Base-by-base conservation (phyloP, 2,113 vertebrate genomes). In the Microtus oregoni region DNA sequence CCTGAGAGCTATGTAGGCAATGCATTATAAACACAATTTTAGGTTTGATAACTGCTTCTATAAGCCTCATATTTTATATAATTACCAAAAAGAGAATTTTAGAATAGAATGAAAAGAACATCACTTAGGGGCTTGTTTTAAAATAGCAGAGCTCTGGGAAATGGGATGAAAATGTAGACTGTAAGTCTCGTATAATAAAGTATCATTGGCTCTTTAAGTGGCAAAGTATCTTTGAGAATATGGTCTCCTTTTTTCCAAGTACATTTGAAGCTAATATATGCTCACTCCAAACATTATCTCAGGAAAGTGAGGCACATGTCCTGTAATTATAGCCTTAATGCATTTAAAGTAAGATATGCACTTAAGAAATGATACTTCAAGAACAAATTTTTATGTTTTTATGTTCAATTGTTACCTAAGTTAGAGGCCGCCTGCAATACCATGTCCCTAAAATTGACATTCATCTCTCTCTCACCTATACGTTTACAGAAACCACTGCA, bases 281-380 rank as follows among this genome's bases (percentile, higher is more conserved):
- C 83, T 91, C 61, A 83, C 95, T 91, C 61, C 92, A 96, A 96
- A 92, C 72, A 96, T 95, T 97, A 94, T 94, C 78, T 96, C 38
- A 91, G 83, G 94, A 92, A 94, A 93, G 68, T 85, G 44, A 67
- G 92, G 15, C 58, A 47, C n/a, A 44, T 87, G 55, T 93, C 63
- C 82, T 91, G 2, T 87, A 93, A 96, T 96, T 94, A 93, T 65
- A 65, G 47, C 55, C 91, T 97, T 95, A 95, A 94, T 95, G 70
- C 55, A 90, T 85, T 97, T 89, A 92, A 95, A 95, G 52, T 94
- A 95, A 92, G 82, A 63, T 28, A 76, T 75, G 41, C 26, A 86
- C 97, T 91, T n/a, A 32, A 76, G 52, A 92, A 96, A 50, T 47
- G 68, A 82, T 68, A 47, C 85, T 90, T 94, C 32, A 87, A 92